These are phyloP conservation scores for Agapostemon virescens DNA, from an alignment of 2,888 invertebrate genomes.

Conservation along the genomic window DNA sequence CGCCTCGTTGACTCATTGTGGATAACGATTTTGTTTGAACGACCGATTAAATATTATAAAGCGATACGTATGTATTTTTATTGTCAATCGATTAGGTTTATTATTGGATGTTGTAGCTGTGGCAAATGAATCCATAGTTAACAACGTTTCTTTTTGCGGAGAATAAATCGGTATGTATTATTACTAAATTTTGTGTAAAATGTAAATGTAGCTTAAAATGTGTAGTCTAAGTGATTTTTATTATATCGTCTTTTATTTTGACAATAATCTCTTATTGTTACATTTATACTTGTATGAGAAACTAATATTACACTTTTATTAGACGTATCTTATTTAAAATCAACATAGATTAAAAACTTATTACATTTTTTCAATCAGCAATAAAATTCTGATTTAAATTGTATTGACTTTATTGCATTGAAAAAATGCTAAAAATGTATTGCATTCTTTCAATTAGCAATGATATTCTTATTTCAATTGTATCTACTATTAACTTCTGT, in stretches of 20 bases:
- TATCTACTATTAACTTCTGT: too few relatives aligned
- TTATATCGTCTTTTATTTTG: neutral
- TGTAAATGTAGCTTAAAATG: neutral
- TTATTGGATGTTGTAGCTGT: too few relatives aligned
- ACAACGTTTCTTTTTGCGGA: too few relatives aligned
- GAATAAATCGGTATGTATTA: too few relatives aligned
- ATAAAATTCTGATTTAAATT: neutral
- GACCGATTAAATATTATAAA: neutral
- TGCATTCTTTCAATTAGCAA: neutral
- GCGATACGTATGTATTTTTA: neutral
- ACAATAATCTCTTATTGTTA: too few relatives aligned
- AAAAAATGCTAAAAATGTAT: too few relatives aligned
- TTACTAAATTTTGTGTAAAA: neutral
- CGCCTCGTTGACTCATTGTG: neutral
- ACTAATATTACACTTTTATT: neutral
- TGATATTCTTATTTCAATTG: neutral
- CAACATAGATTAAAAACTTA: neutral
- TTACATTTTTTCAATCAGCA: neutral
- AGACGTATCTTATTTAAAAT: neutral
- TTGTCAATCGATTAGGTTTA: neutral
- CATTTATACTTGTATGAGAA: neutral
- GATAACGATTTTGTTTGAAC: neutral
- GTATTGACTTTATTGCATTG: too few relatives aligned
- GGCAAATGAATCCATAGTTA: neutral
- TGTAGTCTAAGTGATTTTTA: neutral